Base-by-base conservation (phyloP, 2,888 invertebrate genomes). In the Clitarchus hookeri region DNA sequence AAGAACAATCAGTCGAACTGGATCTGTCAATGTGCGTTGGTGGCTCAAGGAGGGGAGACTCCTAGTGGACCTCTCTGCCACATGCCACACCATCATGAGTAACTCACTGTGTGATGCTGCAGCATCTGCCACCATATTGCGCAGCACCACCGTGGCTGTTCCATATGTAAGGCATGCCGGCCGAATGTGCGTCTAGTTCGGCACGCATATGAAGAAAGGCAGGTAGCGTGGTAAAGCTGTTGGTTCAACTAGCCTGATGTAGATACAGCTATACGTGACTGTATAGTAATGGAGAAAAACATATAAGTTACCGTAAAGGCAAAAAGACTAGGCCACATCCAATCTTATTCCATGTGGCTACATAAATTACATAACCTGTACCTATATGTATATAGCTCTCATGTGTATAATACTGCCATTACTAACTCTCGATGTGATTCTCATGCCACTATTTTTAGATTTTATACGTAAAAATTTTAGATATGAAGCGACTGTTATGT, bases 11-110 rank as follows among this genome's bases (percentile, higher is more conserved):
- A 6, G 82, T 82, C 44, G 82, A 82, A 23, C 82, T 82, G 82
- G 82, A 82, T 25, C 82, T 82, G 19, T 82, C 82, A 19, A 82
- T 82, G 82, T 82, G 36, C 8, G 44, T 82, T 12, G 82, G n/a
- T 19, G 82, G 27, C 6, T 36, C 44, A 27, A 82, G 44, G 27
- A 82, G 36, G 27, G 44, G 44, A 13, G 82, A 82, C 27, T 82
- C 82, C 82, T 82, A 82, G 82, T 82, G 82, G 6, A 26, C 82
- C 13, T 23, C 82, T 82, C 82, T 11, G 65, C 23, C 16, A 9
- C 8, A 11, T 19, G 65, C n/a, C n/a, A 16, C 48, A 48, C 3
- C 48, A 13, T 48, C 48, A 48, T 11, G 16, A 65, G 65, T 65
- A 65, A 65, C n/a, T 16, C n/a, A 19, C 65, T 23, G n/a, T 9